Evolutionary conservation across 2,888 invertebrate genomes (phyloP).

Genomic region (Eilema depressum): DNA sequence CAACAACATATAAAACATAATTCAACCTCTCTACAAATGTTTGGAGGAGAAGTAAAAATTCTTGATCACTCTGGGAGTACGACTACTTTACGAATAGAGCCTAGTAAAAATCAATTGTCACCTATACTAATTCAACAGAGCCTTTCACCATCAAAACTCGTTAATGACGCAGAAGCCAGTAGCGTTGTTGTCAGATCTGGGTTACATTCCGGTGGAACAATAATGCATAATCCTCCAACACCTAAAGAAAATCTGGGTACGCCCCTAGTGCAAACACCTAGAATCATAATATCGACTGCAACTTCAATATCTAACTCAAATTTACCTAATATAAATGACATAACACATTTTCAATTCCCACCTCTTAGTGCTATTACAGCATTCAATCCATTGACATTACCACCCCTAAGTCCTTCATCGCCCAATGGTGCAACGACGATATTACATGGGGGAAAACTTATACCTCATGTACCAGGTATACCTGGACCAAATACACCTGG

Average conservation of each 20-base stretch:
- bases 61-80: conserved; percentile 90
- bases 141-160: conserved; percentile 79
- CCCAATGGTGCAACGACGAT: conserved; percentile 89
- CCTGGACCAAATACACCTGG: conserved; percentile 92
- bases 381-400: conserved; percentile 90
- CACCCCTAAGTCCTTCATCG: conserved; percentile 82
- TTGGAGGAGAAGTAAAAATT: conserved; percentile 93
- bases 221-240: conserved; percentile 88
- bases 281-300: conserved; percentile 86
- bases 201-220: conserved; percentile 94
- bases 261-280: conserved; percentile 83
- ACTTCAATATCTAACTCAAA: conserved; percentile 85
- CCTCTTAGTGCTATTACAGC: conserved; percentile 90
- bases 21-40: conserved; percentile 88
- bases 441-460: conserved; percentile 90
- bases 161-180: conserved; percentile 85
- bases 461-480: conserved; percentile 95
- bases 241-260: conserved; percentile 78
- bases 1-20: conserved; percentile 86
- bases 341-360: conserved; percentile 88
- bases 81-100: conserved; percentile 90
- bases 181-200: conserved; percentile 93
- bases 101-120: conserved; percentile 86
- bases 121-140: conserved; percentile 85
- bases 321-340: conserved; percentile 83